Evolutionary conservation across 2,113 vertebrate genomes (phyloP).

Genomic region (Rissa tridactyla): DNA sequence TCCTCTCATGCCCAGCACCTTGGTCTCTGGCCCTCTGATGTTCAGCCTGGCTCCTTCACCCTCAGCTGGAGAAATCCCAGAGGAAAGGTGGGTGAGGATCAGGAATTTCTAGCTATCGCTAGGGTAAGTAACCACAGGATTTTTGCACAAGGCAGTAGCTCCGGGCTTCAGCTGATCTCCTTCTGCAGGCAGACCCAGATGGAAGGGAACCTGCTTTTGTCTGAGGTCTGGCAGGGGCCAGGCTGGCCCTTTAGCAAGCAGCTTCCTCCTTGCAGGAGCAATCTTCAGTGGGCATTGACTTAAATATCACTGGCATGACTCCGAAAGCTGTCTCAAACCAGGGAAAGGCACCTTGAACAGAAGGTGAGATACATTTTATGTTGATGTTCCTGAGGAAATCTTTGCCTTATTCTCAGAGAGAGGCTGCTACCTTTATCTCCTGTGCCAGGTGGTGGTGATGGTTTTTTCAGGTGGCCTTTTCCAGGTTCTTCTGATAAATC

Average conservation of each 20-base stretch:
- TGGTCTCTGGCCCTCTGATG: not conserved
- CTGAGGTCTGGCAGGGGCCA: not conserved
- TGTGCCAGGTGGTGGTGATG: no score
- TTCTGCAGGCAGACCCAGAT: not conserved
- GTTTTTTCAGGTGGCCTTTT: not conserved
- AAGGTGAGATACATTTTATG: not conserved
- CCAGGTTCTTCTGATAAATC: not conserved
- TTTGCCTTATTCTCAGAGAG: not conserved
- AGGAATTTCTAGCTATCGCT: fast-evolving
- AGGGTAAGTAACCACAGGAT: fast-evolving
- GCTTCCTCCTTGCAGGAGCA: not conserved
- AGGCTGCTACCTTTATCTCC: not conserved
- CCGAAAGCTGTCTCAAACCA: not conserved
- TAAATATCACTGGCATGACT: not conserved
- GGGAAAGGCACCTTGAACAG: not conserved
- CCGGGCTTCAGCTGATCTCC: not conserved
- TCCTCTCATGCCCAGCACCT: not conserved
- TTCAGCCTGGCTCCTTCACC: not conserved
- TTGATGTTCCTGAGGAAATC: not conserved
- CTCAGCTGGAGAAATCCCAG: not conserved
- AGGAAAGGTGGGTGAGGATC: not conserved
- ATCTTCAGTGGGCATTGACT: not conserved
- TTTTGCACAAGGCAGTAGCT: not conserved
- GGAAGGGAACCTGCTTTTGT: not conserved
- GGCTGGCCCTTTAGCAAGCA: not conserved